These are phyloP conservation scores for Pelodytes ibericus DNA, from an alignment of 2,797 vertebrate species.

Conservation along the genomic window DNA sequence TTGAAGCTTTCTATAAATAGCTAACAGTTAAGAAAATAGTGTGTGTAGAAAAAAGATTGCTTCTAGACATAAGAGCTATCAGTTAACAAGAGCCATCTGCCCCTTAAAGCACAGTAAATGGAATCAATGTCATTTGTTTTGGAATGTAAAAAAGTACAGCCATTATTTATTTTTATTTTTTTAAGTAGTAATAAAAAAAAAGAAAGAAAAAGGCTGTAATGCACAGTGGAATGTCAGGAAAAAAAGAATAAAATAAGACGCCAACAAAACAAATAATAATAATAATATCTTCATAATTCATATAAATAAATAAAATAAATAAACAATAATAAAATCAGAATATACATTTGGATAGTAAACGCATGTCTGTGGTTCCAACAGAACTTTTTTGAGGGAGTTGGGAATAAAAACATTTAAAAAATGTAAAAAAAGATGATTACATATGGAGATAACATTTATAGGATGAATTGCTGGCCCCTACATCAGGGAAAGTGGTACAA, in stretches of 20 bases:
- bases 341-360: constrained; percentile 84
- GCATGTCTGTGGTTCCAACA: constrained; percentile 66
- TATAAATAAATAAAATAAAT: constrained; percentile 98
- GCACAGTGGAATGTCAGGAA: constrained; percentile 82
- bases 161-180: constrained; percentile 54
- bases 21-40: constrained; percentile 99
- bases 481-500: constrained; percentile 67
- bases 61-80: constrained; percentile 92
- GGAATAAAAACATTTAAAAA: not conserved
- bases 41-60: constrained; percentile 98
- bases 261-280: constrained; percentile 82
- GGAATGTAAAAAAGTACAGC: constrained; percentile 74
- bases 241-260: constrained; percentile 65
- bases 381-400: constrained; percentile 61
- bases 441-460: not conserved
- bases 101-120: constrained; percentile 74
- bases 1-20: constrained; percentile 98
- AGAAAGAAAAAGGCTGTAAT: constrained; percentile 81
- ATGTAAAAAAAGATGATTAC: constrained; percentile 1
- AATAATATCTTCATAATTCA: constrained; percentile 81
- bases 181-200: constrained; percentile 64
- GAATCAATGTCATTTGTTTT: constrained; percentile 80
- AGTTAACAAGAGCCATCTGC: constrained; percentile 79
- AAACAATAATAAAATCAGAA: constrained; percentile 86
- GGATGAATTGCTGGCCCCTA: constrained; percentile 34